phyloP scores from a whole-genome alignment of 92 coral and sea anemone species.

The Heliopora coerulea region DNA sequence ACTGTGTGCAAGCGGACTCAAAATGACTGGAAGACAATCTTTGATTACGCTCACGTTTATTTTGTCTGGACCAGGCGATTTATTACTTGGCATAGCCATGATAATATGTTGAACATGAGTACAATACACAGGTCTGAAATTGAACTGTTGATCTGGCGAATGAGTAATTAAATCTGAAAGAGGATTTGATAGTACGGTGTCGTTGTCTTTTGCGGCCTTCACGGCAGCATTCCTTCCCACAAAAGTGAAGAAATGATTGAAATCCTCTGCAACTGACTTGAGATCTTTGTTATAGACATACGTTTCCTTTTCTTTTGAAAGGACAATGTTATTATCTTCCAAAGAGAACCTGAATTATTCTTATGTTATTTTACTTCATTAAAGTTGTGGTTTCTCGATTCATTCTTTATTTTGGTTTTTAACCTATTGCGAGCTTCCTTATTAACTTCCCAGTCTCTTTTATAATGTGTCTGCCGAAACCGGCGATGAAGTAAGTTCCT shows the following conservation, averaged over 20 bases:
- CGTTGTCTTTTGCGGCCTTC: neutral
- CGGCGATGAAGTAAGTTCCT: too few relatives aligned
- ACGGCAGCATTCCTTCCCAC: conserved; percentile 1
- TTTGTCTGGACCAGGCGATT: conserved; percentile 11
- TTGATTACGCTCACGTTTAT: too few relatives aligned
- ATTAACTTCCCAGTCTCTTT: too few relatives aligned
- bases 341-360: too few relatives aligned
- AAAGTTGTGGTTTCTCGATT: too few relatives aligned
- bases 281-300: conserved; percentile 37
- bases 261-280: conserved; percentile 11
- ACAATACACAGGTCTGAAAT: conserved; percentile 5
- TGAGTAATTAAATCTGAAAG: neutral
- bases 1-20: neutral
- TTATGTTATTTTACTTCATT: too few relatives aligned
- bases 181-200: neutral
- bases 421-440: too few relatives aligned
- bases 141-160: conserved; percentile 7
- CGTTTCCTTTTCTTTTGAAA: conserved; percentile 33
- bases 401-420: too few relatives aligned
- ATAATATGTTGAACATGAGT: neutral
- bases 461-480: too few relatives aligned
- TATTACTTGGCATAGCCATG: conserved; percentile 11
- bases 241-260: conserved; percentile 15
- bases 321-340: too few relatives aligned
- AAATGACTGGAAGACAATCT: neutral